phyloP scores from a whole-genome alignment of 2,113 vertebrate species.

The Catharus bicknelli region DNA sequence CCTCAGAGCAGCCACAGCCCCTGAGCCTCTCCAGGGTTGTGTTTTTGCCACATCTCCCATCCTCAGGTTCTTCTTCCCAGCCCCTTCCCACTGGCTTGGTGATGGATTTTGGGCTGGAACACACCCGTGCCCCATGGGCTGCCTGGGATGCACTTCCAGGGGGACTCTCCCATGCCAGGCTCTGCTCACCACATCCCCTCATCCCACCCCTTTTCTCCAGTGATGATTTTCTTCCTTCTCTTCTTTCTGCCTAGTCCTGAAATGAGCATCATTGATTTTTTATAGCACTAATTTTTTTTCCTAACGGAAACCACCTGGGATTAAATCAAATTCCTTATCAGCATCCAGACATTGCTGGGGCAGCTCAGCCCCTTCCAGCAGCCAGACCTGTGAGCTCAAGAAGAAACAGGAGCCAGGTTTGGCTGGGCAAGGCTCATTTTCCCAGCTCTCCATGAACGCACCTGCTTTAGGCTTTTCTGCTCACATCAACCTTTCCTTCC shows the following conservation, averaged over 20 bases:
- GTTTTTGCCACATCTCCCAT: background rate
- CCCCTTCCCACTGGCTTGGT: accelerated
- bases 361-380: background rate
- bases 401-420: background rate
- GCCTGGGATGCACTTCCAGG: background rate
- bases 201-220: accelerated
- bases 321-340: slow-evolving; percentile 5
- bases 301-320: background rate
- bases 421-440: background rate
- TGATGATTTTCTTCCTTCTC: background rate
- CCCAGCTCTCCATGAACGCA: background rate
- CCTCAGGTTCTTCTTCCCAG: accelerated
- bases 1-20: background rate
- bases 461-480: background rate
- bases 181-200: background rate
- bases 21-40: background rate
- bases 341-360: background rate
- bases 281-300: background rate
- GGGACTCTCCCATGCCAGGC: accelerated
- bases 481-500: background rate
- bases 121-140: accelerated
- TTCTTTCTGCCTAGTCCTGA: background rate
- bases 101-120: background rate
- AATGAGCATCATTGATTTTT: background rate
- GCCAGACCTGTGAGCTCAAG: background rate